A percentile compares a stretch with the other conserved stretches of the same genome.
phyloP scores from a whole-genome alignment of 2,888 invertebrate genomes.

The Gastracanthus pulcherrimus region DNA sequence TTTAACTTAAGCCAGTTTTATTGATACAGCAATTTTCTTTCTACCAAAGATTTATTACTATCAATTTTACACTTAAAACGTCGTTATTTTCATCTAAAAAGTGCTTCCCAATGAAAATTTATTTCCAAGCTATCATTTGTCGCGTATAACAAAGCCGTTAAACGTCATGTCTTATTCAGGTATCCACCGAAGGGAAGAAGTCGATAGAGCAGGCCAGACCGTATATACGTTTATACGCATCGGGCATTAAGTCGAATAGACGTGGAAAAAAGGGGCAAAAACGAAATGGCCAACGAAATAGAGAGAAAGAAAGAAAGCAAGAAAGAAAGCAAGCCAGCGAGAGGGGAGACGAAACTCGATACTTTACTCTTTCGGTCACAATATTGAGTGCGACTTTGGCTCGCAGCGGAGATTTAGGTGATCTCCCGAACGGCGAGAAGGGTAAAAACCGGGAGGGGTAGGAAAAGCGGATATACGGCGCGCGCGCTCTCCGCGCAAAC shows the following conservation, averaged over 20 bases:
- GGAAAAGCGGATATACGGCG: conserved; percentile 65
- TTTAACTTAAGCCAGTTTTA: neutral
- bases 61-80: neutral
- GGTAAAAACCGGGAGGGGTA: conserved; percentile 56
- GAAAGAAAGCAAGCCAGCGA: conserved; percentile 29
- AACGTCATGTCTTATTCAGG: conserved; percentile 46
- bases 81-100: neutral
- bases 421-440: conserved; percentile 61
- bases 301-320: conserved; percentile 22
- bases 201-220: conserved; percentile 6
- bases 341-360: conserved; percentile 66
- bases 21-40: neutral
- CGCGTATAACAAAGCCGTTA: conserved; percentile 43
- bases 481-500: conserved; percentile 61
- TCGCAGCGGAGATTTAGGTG: conserved; percentile 71
- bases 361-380: conserved; percentile 73
- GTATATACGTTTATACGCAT: conserved; percentile 22
- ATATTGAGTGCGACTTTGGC: conserved; percentile 74
- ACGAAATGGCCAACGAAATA: neutral
- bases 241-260: conserved; percentile 51
- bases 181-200: neutral
- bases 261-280: conserved; percentile 33
- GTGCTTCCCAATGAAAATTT: conserved; percentile 16
- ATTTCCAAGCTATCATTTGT: conserved; percentile 26
- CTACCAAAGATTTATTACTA: neutral